Evolutionary conservation across 2,113 vertebrate genomes (phyloP), one percentile per base, ranked within the genome.

Genomic region (Syngnathus scovelli): DNA sequence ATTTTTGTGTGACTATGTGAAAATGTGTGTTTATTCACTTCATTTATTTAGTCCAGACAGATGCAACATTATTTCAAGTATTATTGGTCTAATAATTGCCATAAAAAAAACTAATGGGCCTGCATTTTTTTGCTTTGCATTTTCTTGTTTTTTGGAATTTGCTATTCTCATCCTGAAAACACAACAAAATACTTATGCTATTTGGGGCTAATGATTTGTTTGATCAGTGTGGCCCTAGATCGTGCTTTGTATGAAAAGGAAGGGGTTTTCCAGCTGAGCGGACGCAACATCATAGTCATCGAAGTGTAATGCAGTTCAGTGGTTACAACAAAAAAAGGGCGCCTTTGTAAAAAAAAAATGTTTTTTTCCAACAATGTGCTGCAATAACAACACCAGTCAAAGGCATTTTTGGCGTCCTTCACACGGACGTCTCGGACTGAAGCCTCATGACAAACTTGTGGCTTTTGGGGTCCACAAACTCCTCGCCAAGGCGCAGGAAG

Each of bases 391-490:
- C 72, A 72, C 43, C n/a, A 49, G 71, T 75, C 75, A 33, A 78
- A 82, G 79, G 83, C 82, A 67, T 83, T 21, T 23, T 11, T 1
- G 0, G 41, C 0, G 23, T 5, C 5, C 0, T 16, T 82, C 77
- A 97, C 84, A 97, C 95, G 0, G 95, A 98, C 27, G 95, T 98
- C 92, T 98, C 95, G 0, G 95, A 98, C 89, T 98, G 96, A 82
- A 98, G 91, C 89, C 95, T 90, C 94, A 98, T 94, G 73, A 98
- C 93, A 11, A 98, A 98, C 86, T 98, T 98, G 92, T 98, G 96
- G 1, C 95, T 97, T 83, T 98, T 98, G 58, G 96, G 95, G 89
- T 98, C 95, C 77, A 98, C 93, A 8, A 98, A 98, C 72, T 98
- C 94, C 88, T 98, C 96, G 0, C 94, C 93, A 51, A 98, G 93